Conservation (phyloP, 2,888 invertebrate genomes). For the Periphyllus acericola region DNA sequence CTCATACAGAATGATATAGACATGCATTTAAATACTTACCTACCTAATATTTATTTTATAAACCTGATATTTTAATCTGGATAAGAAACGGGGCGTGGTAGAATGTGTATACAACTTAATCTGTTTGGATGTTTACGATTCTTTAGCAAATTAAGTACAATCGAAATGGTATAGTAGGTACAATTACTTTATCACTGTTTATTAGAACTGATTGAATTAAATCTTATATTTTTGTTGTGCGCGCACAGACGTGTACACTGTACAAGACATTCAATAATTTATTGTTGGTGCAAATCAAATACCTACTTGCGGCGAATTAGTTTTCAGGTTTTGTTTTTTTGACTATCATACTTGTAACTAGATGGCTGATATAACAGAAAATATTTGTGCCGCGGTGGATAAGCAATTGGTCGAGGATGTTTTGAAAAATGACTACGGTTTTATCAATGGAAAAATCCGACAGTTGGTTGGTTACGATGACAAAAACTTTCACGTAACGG, state of each 20-base stretch:
- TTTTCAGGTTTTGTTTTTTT: neutral
- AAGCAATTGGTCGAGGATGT: conserved; percentile 8
- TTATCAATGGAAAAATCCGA: conserved; percentile 43
- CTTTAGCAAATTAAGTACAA: too few species aligned
- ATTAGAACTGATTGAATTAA: neutral
- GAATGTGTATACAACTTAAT: too few species aligned
- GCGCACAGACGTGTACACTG: neutral
- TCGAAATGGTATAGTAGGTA: too few species aligned
- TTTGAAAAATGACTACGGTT: conserved; percentile 49
- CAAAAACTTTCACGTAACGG: conserved; percentile 52
- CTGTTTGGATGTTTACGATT: too few species aligned
- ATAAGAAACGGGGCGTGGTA: neutral
- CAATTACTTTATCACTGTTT: too few species aligned
- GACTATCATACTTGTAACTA: neutral
- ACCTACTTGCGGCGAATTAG: neutral
- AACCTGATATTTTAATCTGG: too few species aligned
- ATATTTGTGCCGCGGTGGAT: conserved; percentile 5
- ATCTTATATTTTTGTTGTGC: neutral
- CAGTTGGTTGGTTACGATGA: conserved; percentile 57
- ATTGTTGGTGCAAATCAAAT: neutral
- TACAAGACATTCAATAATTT: neutral
- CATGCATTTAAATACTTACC: too few species aligned
- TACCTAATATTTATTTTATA: too few species aligned
- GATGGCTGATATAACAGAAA: conserved; percentile 30
- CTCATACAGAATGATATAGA: too few species aligned